Evolutionary conservation across 2,888 invertebrate species (phyloP), one percentile per base, ranked within the genome.

Genomic region (Ophraella communa): DNA sequence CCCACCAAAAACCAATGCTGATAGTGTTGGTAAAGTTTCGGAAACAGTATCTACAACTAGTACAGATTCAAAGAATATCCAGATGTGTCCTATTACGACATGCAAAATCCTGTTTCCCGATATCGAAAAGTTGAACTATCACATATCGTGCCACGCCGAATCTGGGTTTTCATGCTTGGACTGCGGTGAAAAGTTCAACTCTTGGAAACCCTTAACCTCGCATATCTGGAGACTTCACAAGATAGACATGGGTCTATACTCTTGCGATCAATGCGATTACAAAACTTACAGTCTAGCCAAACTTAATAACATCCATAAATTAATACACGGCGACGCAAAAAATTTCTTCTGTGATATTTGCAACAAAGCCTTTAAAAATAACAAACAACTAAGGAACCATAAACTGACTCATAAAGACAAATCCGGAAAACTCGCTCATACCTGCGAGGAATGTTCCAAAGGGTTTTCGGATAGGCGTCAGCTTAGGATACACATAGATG

Each of bases 141-240:
- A 92, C 76, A 81, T 85, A 39, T 85, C 84, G 73, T 91, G 70
- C 33, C 77, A 77, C 62, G 63, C 62, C 17, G 72, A 91, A 74
- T 71, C 70, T 39, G 76, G 76, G 24, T 86, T 84, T 73, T 82
- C 83, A 24, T 94, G 94, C 80, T 87, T 87, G 0, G 90, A 92
- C 77, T 94, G 94, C 79, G 82, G 84, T 0, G 83, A 83, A 64
- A 75, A 80, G 11, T 87, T 85, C 74, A 73, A 79, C 0, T 85
- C 85, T 7, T 91, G 92, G 85, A 88, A 89, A 71, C 84, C 86
- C 0, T 77, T 93, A n/a, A 89, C 91, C 65, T 87, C 89, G 2
- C 95, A 95, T 78, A 82, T 94, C 51, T 95, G 94, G 94, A 86
- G 90, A 54, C 76, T 83, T 0, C 94, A 95, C 78, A 84, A 86